A percentile compares a stretch with the other conserved stretches of the same genome.
Conservation (phyloP, 2,888 invertebrate species). For the Xanthorhoe spadicearia region DNA sequence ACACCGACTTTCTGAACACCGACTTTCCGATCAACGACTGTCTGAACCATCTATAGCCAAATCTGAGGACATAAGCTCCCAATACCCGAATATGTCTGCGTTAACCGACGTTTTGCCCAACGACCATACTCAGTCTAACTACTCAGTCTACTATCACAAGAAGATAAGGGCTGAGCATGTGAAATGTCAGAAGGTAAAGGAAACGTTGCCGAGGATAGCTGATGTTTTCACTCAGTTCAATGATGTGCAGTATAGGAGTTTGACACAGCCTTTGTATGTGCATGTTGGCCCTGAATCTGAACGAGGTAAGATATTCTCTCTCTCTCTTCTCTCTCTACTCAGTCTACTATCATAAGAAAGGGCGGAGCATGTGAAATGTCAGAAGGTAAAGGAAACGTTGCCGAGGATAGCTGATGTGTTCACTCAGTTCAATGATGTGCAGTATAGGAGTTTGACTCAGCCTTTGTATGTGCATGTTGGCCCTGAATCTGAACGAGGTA, state of each 20-base stretch:
- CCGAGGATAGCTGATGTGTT: no score
- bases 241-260: conserved; percentile 42
- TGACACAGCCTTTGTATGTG: conserved; percentile 58
- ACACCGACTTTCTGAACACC: background rate
- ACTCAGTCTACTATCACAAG: conserved; percentile 60
- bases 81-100: conserved; percentile 38
- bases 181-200: conserved; percentile 38
- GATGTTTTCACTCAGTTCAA: conserved; percentile 63
- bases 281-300: conserved; percentile 59
- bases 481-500: no score
- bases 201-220: conserved; percentile 58
- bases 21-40: no score
- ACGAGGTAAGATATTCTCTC: conserved; percentile 52
- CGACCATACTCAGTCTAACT: conserved; percentile 29
- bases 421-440: no score
- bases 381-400: background rate
- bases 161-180: conserved; percentile 60
- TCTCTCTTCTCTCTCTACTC: no score
- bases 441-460: no score
- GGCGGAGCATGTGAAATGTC: no score
- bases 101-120: conserved; percentile 35
- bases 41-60: background rate
- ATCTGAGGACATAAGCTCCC: conserved; percentile 2
- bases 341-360: no score
- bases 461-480: no score